Base-by-base conservation (phyloP, 2,888 invertebrate genomes). In the Oegoconia quadripuncta region DNA sequence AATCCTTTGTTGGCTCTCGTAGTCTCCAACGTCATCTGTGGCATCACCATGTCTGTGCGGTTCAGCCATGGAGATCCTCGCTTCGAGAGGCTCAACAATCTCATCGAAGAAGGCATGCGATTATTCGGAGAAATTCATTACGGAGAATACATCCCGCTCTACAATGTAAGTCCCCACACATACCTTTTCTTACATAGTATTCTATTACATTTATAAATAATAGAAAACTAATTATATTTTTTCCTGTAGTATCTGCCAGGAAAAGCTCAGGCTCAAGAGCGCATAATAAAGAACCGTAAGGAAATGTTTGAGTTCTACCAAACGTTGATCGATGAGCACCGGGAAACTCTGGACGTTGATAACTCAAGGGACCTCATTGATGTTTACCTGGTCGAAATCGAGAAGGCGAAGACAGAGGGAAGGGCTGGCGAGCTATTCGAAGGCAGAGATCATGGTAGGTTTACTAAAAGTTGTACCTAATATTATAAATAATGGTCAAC, bases 81-180 rank as follows among this genome's bases (percentile, higher is more conserved):
- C 36, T 97, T 97, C 77, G 89, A 90, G 35, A 89, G 95, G 39
- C 93, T 96, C 61, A 95, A 95, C 89, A 86, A 89, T 49, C 88
- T 96, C n/a, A 95, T 97, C 59, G 96, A 96, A 63, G 97, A 97
- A 79, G 97, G 97, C 18, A 97, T 97, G 91, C 89, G 91, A 39
- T 88, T 97, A 0, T 96, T 97, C 64, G 95, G 95, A 7, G 92
- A 94, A 59, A 90, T 96, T 28, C 93, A 93, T 52, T 92, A 93
- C 5, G 93, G 95, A 37, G 95, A 95, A 73, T 96, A 95, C 65
- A 91, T 97, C 47, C 96, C 97, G 3, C 89, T 93, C 1, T 90
- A 96, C 64, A 90, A 92, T 50, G 88, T 88, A 74, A 69, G 80
- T 71, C n/a, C n/a, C n/a, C n/a, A n/a, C n/a, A n/a, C n/a, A n/a